Percentiles rank a stretch among this genome's conserved stretches.
These are phyloP conservation scores for Montipora capricornis DNA, from an alignment of 64 coral and sea anemone genomes.

Conservation along the genomic window DNA sequence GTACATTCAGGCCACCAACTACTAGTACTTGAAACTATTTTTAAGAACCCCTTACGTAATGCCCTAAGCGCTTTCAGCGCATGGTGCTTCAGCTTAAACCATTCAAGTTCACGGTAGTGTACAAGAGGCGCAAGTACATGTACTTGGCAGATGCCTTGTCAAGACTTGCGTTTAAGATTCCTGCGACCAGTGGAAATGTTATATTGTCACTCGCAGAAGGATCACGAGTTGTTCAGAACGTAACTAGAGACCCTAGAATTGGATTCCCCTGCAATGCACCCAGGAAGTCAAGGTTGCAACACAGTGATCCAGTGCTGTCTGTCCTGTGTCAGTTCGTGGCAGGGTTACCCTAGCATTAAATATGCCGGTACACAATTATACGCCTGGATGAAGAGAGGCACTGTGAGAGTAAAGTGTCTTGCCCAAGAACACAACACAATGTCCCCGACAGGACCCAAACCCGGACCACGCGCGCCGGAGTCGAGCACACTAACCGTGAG, in stretches of 20 bases:
- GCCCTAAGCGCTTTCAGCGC: background rate
- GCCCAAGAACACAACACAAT: too few relatives aligned
- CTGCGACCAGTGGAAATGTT: background rate
- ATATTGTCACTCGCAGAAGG: too few relatives aligned
- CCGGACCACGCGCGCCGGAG: too few relatives aligned
- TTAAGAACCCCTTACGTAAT: background rate
- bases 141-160: background rate
- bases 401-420: too few relatives aligned
- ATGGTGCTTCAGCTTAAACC: background rate
- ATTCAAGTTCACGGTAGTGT: slow-evolving; percentile 11
- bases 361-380: too few relatives aligned
- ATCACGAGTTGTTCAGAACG: too few relatives aligned
- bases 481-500: too few relatives aligned
- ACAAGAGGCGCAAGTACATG: slow-evolving; percentile 7
- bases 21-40: background rate
- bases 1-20: background rate
- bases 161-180: background rate
- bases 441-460: too few relatives aligned
- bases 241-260: too few relatives aligned
- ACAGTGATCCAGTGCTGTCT: background rate
- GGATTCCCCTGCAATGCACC: too few relatives aligned
- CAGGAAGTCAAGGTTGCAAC: background rate
- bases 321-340: slow-evolving; percentile 56
- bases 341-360: too few relatives aligned
- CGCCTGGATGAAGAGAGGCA: too few relatives aligned